Percentiles rank a stretch among this genome's conserved stretches.
Evolutionary conservation across 2,888 invertebrate species (phyloP).

Genomic region (Eumacrocentrus americanus): DNA sequence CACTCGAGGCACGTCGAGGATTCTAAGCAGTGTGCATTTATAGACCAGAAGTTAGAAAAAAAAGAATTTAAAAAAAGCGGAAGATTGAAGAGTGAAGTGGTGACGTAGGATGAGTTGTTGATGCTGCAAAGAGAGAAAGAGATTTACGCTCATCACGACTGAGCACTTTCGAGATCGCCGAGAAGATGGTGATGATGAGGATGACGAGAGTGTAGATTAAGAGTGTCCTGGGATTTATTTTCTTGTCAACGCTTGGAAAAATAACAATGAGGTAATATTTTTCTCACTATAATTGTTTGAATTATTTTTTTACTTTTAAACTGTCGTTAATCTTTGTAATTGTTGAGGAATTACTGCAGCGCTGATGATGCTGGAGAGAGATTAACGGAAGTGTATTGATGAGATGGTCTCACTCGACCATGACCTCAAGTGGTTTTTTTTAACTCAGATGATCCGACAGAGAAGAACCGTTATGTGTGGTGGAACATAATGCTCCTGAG

Average conservation of each 20-base stretch:
- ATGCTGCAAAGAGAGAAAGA: neutral
- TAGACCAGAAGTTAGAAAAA: neutral
- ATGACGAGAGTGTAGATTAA: constrained; percentile 12
- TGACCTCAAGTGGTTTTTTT: constrained; percentile 26
- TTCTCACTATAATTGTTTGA: neutral
- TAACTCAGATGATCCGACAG: constrained; percentile 31
- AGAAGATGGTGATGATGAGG: constrained; percentile 1
- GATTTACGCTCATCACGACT: neutral
- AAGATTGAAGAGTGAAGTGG: too few relatives aligned
- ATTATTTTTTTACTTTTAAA: too few relatives aligned
- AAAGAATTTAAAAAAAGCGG: too few relatives aligned
- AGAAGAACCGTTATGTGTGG: constrained; percentile 35
- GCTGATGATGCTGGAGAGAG: neutral
- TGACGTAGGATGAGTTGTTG: neutral
- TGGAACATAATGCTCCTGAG: constrained; percentile 17
- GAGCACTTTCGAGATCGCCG: neutral
- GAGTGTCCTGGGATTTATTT: neutral
- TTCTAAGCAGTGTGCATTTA: neutral
- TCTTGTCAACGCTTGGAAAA: neutral
- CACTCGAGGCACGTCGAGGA: neutral
- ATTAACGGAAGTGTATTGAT: neutral
- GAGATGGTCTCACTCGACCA: constrained; percentile 5
- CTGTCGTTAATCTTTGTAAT: too few relatives aligned
- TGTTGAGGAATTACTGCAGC: too few relatives aligned
- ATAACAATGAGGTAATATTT: neutral